These are phyloP conservation scores for Rhagoletis zephyria DNA, from an alignment of 1,140 invertebrate genomes.

Conservation along the genomic window DNA sequence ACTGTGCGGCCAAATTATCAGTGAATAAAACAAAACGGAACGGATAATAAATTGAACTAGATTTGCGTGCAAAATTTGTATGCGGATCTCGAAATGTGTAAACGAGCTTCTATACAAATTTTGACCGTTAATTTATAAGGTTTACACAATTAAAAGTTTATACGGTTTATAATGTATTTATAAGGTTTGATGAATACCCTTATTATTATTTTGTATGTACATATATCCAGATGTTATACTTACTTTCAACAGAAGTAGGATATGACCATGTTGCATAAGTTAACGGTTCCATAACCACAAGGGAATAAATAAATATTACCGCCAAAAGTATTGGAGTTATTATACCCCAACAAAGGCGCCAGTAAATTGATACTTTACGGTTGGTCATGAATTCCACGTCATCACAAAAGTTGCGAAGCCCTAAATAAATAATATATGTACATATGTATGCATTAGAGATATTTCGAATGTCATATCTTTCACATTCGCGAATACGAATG, in stretches of 20 bases:
- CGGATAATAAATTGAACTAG: no score
- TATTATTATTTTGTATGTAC: neutral
- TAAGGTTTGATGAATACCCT: neutral
- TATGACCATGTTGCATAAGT: conserved; percentile 74
- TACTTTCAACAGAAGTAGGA: conserved; percentile 72
- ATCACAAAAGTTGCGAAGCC: conserved; percentile 80
- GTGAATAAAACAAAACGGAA: no score
- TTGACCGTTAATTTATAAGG: no score
- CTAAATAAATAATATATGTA: conserved; percentile 65
- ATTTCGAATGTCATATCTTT: no score
- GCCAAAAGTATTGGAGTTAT: conserved; percentile 82
- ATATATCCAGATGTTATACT: conserved; percentile 40
- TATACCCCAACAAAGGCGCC: conserved; percentile 87
- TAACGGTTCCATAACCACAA: conserved; percentile 75
- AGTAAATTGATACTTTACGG: conserved; percentile 81
- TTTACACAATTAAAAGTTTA: no score
- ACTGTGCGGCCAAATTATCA: no score
- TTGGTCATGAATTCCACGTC: conserved; percentile 87
- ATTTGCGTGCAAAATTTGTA: no score
- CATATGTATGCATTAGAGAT: neutral
- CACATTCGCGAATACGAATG: no score
- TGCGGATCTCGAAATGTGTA: no score
- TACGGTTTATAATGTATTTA: no score
- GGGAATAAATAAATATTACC: conserved; percentile 80
- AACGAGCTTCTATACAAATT: no score